Base-by-base conservation (phyloP, 2,797 vertebrate genomes). In the Scarus forsteni region DNA sequence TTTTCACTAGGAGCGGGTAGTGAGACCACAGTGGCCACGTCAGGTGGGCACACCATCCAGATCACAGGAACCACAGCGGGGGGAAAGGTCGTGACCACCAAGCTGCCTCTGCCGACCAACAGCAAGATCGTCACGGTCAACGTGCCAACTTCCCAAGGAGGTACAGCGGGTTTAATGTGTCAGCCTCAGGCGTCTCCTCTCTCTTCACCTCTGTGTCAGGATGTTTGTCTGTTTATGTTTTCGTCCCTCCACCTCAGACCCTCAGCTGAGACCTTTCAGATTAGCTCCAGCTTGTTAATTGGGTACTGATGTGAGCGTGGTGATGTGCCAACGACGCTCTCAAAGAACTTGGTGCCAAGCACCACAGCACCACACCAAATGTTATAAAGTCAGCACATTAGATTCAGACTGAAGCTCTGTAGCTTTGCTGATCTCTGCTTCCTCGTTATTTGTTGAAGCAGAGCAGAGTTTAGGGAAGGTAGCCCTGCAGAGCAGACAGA, bases 121-220 rank as follows among this genome's bases (percentile, higher is more conserved):
- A 99, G 98, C 96, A 99, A 99, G 95, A 97, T 99, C 88, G 96
- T 99, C 93, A 97, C 98, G 61, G 95, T 99, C 91, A 98, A 97
- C 85, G 95, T 99, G 90, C 97, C 97, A 87, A 95, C 96, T 85
- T 97, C 96, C 51, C 97, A 97, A 97, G 97, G 96, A 98, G 97
- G 97, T 98, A 96, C 75, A 85, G 64, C 56, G 11, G 58, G 12
- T 75, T 79, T 80, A 80, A 61, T 64, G 54, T 66, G 56, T 75
- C 68, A 50, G 80, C 73, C 66, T 82, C 52, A 39, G 63, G 70
- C 39, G 52, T 64, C 63, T 50, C 74, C 46, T 74, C 72, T 83
- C 61, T 57, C 3, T 63, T 48, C 39, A 16, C 16, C 10, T 18
- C 66, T 43, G 13, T 73, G 54, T 74, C 14, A 11, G 57, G 57